Percentiles rank a stretch among this genome's conserved stretches.
Conservation (phyloP, 2,113 vertebrate genomes). For the Atherinomorus stipes region DNA sequence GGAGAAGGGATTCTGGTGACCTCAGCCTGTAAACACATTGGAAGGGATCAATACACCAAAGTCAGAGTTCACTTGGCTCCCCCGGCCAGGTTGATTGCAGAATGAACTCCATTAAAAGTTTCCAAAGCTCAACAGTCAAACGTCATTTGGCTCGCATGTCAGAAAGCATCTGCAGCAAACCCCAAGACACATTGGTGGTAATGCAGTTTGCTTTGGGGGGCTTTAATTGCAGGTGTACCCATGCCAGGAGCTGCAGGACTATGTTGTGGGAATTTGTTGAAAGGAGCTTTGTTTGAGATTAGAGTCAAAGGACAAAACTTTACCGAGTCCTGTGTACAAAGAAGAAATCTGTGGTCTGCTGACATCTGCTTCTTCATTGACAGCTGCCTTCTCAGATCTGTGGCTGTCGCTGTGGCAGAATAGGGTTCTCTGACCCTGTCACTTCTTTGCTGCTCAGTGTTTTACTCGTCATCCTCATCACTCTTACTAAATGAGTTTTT, state of each 20-base stretch:
- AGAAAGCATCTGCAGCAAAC: constrained; percentile 48
- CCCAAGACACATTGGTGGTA: constrained; percentile 42
- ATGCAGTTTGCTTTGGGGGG: constrained; percentile 70
- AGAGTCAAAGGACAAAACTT: constrained; percentile 50
- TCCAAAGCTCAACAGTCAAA: constrained; percentile 79
- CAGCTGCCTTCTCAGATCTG: constrained; percentile 57
- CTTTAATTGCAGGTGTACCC: constrained; percentile 69
- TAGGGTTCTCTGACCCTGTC: constrained; percentile 16
- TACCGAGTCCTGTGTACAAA: constrained; percentile 40
- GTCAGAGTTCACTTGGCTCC: constrained; percentile 79
- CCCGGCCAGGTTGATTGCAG: constrained; percentile 73
- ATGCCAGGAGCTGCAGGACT: constrained; percentile 49
- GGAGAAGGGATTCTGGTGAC: constrained; percentile 76
- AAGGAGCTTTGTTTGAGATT: constrained; percentile 55
- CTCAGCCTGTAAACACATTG: constrained; percentile 75
- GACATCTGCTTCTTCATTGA: constrained; percentile 43
- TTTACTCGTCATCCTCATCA: constrained; percentile 24
- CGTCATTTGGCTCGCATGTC: constrained; percentile 72
- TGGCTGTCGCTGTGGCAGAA: constrained; percentile 7
- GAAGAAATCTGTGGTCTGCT: constrained; percentile 14
- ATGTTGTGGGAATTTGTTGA: constrained; percentile 38
- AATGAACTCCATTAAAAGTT: constrained; percentile 79
- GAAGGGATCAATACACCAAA: constrained; percentile 78
- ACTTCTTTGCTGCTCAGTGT: background rate
- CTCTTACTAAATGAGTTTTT: constrained; percentile 18